Evolutionary conservation across 2,888 invertebrate species (phyloP).

Genomic region (Campoletis raptor): DNA sequence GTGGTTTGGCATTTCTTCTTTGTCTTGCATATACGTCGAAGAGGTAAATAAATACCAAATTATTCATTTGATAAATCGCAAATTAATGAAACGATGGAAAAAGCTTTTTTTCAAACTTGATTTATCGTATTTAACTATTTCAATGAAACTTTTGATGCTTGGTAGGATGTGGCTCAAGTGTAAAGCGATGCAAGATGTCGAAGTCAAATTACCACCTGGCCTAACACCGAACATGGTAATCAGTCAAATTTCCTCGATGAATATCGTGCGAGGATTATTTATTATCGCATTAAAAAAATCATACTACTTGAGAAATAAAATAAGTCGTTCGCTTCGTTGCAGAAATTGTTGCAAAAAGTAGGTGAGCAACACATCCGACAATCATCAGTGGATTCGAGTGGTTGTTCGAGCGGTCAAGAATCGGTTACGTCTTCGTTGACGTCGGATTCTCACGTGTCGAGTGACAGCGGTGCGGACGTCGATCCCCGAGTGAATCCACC

Average conservation of each 20-base stretch:
- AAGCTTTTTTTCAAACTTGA: background rate
- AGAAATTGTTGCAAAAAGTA: slow-evolving; percentile 83
- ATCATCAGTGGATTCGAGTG: slow-evolving; percentile 86
- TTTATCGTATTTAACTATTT: background rate
- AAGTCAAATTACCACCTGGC: slow-evolving; percentile 89
- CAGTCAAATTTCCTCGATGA: background rate
- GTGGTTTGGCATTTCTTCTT: slow-evolving; percentile 74
- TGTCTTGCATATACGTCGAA: slow-evolving; percentile 79
- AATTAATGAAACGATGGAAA: background rate
- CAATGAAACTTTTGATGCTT: background rate
- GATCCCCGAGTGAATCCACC: slow-evolving; percentile 78
- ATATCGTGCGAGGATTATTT: background rate
- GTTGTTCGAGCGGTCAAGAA: slow-evolving; percentile 87
- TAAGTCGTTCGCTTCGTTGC: slow-evolving; percentile 61
- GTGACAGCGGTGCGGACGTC: slow-evolving; percentile 83
- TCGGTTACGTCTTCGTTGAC: slow-evolving; percentile 87
- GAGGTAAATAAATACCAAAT: slow-evolving; percentile 73
- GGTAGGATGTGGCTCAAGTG: slow-evolving; percentile 87
- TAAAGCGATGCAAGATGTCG: slow-evolving; percentile 89
- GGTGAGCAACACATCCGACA: slow-evolving; percentile 83
- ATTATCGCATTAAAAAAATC: background rate
- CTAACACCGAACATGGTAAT: slow-evolving; percentile 85
- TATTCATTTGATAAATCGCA: background rate
- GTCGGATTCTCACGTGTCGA: slow-evolving; percentile 86
- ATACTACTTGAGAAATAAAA: slow-evolving; percentile 55